Conservation (phyloP, 2,888 invertebrate genomes). For the Podotricha telesiphe region DNA sequence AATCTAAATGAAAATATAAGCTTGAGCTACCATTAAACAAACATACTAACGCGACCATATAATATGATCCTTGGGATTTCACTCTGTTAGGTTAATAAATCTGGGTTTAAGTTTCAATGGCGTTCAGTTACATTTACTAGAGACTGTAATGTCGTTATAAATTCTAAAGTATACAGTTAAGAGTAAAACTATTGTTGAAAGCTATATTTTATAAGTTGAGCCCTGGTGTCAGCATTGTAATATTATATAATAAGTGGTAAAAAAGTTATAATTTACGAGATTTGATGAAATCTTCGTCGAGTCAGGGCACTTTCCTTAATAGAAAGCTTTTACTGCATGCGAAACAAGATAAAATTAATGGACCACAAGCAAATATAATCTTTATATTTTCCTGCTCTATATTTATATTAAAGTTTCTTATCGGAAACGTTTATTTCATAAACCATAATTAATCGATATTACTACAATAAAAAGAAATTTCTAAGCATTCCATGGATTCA, state of each 20-base stretch:
- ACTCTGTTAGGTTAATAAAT: conserved; percentile 9
- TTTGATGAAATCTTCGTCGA: background rate
- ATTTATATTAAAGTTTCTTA: background rate
- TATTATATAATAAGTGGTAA: background rate
- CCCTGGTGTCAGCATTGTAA: background rate
- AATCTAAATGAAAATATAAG: background rate
- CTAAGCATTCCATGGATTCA: no score
- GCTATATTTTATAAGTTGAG: background rate
- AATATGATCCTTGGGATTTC: background rate
- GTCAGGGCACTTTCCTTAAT: conserved; percentile 3
- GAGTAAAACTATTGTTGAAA: background rate
- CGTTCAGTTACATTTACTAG: conserved; percentile 15
- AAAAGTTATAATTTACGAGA: background rate
- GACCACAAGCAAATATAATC: background rate
- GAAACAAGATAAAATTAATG: conserved; percentile 9
- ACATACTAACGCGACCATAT: no score
- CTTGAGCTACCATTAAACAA: background rate
- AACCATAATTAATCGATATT: background rate
- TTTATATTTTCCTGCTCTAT: background rate
- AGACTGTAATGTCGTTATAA: conserved; percentile 1
- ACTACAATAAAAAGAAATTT: no score
- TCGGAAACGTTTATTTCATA: background rate
- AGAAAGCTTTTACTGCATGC: background rate
- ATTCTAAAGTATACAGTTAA: background rate
- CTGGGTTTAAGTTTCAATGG: conserved; percentile 11